These are phyloP conservation scores for Falco biarmicus DNA, from an alignment of 2,797 vertebrate species.

Conservation along the genomic window DNA sequence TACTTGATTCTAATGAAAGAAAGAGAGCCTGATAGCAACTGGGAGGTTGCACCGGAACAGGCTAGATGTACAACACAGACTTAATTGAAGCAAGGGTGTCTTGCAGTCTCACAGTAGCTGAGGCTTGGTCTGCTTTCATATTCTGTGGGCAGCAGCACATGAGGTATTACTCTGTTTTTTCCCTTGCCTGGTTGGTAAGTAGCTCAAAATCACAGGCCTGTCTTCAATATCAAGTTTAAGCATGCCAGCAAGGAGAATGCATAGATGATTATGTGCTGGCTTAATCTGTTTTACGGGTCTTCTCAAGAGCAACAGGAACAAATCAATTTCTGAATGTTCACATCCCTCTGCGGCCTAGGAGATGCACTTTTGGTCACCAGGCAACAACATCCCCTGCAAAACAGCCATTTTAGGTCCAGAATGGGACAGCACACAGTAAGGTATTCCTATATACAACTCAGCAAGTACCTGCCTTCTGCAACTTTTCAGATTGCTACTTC, in stretches of 20 bases:
- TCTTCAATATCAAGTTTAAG: slow-evolving; percentile 32
- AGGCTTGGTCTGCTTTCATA: slow-evolving; percentile 57
- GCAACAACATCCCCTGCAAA: slow-evolving; percentile 75
- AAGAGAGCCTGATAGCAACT: slow-evolving; percentile 79
- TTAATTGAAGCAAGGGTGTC: slow-evolving; percentile 72
- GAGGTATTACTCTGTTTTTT: slow-evolving; percentile 26
- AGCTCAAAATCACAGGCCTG: slow-evolving; percentile 34
- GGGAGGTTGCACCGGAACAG: slow-evolving; percentile 73
- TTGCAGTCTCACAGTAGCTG: slow-evolving; percentile 61
- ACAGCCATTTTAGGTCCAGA: slow-evolving; percentile 77
- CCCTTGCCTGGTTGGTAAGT: slow-evolving; percentile 1
- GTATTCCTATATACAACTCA: neutral
- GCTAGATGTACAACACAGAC: slow-evolving; percentile 68
- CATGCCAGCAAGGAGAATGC: slow-evolving; percentile 24
- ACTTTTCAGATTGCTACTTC: neutral
- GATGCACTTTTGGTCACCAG: slow-evolving; percentile 78
- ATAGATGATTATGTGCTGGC: slow-evolving; percentile 28
- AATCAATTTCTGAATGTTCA: slow-evolving; percentile 66
- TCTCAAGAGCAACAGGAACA: slow-evolving; percentile 61
- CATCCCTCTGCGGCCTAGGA: slow-evolving; percentile 70
- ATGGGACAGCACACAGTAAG: slow-evolving; percentile 8
- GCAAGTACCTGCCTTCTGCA: neutral
- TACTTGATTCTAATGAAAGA: slow-evolving; percentile 84
- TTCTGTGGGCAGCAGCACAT: slow-evolving; percentile 11
- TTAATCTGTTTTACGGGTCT: slow-evolving; percentile 55